These are phyloP conservation scores for Poeciliopsis presidionis DNA, from an alignment of 2,797 vertebrate species.

Conservation along the genomic window DNA sequence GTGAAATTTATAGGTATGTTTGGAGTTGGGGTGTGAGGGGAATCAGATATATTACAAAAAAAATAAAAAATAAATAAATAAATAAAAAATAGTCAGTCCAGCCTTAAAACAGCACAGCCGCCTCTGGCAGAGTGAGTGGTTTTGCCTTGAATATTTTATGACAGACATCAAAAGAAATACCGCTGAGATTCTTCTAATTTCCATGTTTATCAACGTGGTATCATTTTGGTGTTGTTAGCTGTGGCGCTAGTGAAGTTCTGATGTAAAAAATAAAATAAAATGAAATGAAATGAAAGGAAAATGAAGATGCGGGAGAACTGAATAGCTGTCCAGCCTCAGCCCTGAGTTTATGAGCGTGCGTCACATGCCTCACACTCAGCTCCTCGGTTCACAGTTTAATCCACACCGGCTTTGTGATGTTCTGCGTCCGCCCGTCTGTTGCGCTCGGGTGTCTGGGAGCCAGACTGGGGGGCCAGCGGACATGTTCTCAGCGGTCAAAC, in stretches of 20 bases:
- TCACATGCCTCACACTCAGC: conserved; percentile 17
- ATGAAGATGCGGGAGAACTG: neutral
- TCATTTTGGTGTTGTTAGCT: neutral
- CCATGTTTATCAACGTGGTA: neutral
- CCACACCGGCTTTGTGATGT: conserved; percentile 37
- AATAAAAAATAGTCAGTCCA: neutral
- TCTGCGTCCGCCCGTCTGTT: conserved; percentile 49
- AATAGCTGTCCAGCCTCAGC: conserved; percentile 7
- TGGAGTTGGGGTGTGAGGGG: neutral
- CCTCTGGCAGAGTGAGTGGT: neutral
- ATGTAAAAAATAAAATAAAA: too few species aligned
- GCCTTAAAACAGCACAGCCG: neutral
- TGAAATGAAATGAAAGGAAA: neutral
- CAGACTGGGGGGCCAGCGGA: conserved; percentile 44
- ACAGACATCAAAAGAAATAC: neutral
- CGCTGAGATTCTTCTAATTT: neutral
- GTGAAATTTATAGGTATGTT: neutral
- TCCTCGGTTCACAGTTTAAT: conserved; percentile 45
- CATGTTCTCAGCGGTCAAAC: conserved; percentile 64
- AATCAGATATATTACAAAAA: neutral
- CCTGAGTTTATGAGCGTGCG: conserved; percentile 1
- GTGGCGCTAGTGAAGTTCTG: neutral
- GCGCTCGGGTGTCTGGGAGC: conserved; percentile 58
- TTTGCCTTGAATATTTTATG: conserved; percentile 1
- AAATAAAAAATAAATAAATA: neutral